These are phyloP conservation scores for Pangasianodon gigas DNA, from an alignment of 2,113 vertebrate genomes.

Conservation along the genomic window DNA sequence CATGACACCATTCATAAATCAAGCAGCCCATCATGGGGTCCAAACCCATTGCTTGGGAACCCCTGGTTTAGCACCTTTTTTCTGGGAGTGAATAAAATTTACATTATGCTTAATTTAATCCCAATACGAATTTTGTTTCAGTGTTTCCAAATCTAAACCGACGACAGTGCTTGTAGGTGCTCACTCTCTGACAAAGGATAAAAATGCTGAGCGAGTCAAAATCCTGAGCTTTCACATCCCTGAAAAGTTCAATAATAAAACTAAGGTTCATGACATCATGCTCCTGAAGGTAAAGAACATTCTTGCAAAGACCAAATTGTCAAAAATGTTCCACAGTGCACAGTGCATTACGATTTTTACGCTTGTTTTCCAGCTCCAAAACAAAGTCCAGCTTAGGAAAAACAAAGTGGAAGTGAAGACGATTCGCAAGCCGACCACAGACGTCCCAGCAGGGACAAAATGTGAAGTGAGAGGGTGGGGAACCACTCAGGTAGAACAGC, in stretches of 20 bases:
- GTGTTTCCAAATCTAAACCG: background rate
- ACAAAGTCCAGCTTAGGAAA: constrained; percentile 38
- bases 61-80: background rate
- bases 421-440: constrained; percentile 36
- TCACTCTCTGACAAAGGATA: constrained; percentile 50
- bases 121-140: constrained; percentile 14
- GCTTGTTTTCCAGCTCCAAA: constrained; percentile 42
- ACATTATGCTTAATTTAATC: background rate
- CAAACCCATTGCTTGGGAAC: background rate
- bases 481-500: background rate
- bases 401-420: constrained; percentile 30
- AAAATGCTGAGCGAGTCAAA: constrained; percentile 26
- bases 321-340: background rate
- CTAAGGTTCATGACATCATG: constrained; percentile 58
- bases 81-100: background rate
- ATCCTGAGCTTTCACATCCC: constrained; percentile 6
- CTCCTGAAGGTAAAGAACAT: constrained; percentile 51
- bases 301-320: background rate
- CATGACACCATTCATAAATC: background rate
- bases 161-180: constrained; percentile 49
- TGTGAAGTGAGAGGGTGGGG: constrained; percentile 59
- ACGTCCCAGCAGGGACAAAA: constrained; percentile 36
- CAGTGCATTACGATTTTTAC: background rate
- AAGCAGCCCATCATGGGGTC: background rate
- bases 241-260: background rate